Percentiles rank a stretch among this genome's conserved stretches.
Evolutionary conservation across 2,888 invertebrate species (phyloP).

Genomic region (Drosophila algonquin): DNA sequence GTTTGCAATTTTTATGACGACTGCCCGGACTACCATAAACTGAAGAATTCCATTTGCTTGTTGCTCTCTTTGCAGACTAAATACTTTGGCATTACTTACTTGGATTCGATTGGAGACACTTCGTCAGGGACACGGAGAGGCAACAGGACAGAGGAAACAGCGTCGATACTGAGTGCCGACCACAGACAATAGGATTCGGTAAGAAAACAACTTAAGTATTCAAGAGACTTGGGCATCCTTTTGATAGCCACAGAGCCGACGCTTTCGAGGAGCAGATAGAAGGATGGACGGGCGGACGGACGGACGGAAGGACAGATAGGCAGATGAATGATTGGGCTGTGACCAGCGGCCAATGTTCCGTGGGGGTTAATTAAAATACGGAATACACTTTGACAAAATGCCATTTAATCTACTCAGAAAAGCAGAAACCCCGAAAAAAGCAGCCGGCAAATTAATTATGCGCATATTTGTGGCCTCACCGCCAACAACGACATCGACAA

Average conservation of each 20-base stretch:
- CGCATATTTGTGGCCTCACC: slow-evolving; percentile 69
- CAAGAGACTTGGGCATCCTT: slow-evolving; percentile 16
- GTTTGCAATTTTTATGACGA: slow-evolving; percentile 32
- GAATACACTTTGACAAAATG: slow-evolving; percentile 71
- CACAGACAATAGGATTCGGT: slow-evolving; percentile 17
- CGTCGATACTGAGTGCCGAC: not conserved
- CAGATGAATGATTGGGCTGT: not conserved
- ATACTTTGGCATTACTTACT: slow-evolving; percentile 53
- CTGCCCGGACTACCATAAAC: slow-evolving; percentile 33
- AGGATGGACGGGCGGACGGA: not conserved
- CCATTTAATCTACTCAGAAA: slow-evolving; percentile 72
- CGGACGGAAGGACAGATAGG: not conserved
- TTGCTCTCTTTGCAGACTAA: slow-evolving; percentile 50
- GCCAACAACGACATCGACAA: slow-evolving; percentile 29
- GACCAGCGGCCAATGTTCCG: too few species aligned
- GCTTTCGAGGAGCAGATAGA: not conserved
- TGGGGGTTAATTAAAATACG: slow-evolving; percentile 67
- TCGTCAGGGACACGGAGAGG: not conserved
- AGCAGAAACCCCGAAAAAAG: slow-evolving; percentile 27
- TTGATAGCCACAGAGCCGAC: too few species aligned
- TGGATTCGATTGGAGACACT: slow-evolving; percentile 32
- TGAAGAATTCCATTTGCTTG: slow-evolving; percentile 33
- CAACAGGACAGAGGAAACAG: not conserved
- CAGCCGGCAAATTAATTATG: slow-evolving; percentile 68
- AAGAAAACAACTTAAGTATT: slow-evolving; percentile 24